These are phyloP conservation scores for Zaprionus kolodkinae DNA, from an alignment of 1,140 invertebrate species.

Conservation along the genomic window DNA sequence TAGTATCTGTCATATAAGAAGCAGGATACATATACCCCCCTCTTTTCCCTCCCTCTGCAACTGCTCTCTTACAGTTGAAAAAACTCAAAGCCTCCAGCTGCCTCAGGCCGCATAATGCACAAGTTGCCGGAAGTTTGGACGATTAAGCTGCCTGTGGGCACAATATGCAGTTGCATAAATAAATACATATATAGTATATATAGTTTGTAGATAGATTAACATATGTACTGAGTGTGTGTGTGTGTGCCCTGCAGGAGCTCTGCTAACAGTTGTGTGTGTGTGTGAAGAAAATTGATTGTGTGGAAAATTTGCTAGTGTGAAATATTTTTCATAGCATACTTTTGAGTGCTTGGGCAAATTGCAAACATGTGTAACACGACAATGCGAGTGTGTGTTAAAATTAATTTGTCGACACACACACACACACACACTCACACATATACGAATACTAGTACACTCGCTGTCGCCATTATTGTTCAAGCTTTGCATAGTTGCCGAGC, in stretches of 20 bases:
- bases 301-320: conserved; percentile 73
- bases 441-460: neutral
- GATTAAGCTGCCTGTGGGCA: conserved; percentile 51
- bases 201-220: conserved; percentile 2
- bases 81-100: conserved; percentile 22
- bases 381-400: conserved; percentile 26
- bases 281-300: conserved; percentile 69
- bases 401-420: conserved; percentile 58
- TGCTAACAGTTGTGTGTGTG: conserved; percentile 3
- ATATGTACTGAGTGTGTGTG: neutral
- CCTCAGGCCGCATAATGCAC: conserved; percentile 33
- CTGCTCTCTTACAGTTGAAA: conserved; percentile 27
- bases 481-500: conserved; percentile 45
- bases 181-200: conserved; percentile 47
- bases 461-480: conserved; percentile 52
- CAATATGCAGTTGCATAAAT: conserved; percentile 50
- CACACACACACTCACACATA: neutral
- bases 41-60: neutral
- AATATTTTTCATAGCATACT: conserved; percentile 75
- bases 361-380: conserved; percentile 61
- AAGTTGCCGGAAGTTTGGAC: conserved; percentile 52
- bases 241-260: neutral
- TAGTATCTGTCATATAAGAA: conserved; percentile 18
- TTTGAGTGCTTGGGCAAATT: conserved; percentile 77
- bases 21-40: neutral